phyloP scores from a whole-genome alignment of 2,797 vertebrate species.

The Bryconaethiops microstoma region DNA sequence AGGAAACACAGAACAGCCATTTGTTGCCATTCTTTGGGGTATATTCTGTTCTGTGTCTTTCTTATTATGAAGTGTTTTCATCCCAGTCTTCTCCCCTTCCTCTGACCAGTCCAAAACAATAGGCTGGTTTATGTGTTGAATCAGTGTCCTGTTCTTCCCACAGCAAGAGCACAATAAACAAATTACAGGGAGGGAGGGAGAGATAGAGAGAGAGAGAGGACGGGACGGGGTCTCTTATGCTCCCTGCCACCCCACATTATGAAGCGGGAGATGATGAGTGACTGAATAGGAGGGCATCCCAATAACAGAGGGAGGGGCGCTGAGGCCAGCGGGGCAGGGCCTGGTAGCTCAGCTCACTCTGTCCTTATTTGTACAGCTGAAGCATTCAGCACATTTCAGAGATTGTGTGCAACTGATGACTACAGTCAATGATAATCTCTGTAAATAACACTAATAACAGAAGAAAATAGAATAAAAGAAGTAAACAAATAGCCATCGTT shows the following conservation, averaged over 20 bases:
- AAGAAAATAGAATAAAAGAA: not conserved
- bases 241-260: slow-evolving; percentile 70
- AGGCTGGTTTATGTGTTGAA: slow-evolving; percentile 30
- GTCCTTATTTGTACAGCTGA: slow-evolving; percentile 48
- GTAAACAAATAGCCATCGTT: not conserved
- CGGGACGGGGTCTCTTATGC: not conserved
- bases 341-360: slow-evolving; percentile 11
- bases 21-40: not conserved
- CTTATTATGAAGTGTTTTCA: not conserved
- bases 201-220: slow-evolving; percentile 21
- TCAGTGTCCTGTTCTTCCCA: slow-evolving; percentile 52
- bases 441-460: not conserved
- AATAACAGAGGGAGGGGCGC: slow-evolving; percentile 62
- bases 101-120: slow-evolving; percentile 34
- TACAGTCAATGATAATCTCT: not conserved
- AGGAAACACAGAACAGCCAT: not conserved
- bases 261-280: slow-evolving; percentile 66
- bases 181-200: slow-evolving; percentile 40
- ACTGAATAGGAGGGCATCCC: slow-evolving; percentile 69
- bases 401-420: no score
- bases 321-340: slow-evolving; percentile 33
- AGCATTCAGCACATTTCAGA: no score
- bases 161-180: slow-evolving; percentile 62
- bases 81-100: slow-evolving; percentile 9
- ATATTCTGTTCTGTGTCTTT: not conserved